Percentiles rank a stretch among this genome's conserved stretches.
These are phyloP conservation scores for Physocephala rufipes DNA, from an alignment of 2,888 invertebrate species.

Conservation along the genomic window DNA sequence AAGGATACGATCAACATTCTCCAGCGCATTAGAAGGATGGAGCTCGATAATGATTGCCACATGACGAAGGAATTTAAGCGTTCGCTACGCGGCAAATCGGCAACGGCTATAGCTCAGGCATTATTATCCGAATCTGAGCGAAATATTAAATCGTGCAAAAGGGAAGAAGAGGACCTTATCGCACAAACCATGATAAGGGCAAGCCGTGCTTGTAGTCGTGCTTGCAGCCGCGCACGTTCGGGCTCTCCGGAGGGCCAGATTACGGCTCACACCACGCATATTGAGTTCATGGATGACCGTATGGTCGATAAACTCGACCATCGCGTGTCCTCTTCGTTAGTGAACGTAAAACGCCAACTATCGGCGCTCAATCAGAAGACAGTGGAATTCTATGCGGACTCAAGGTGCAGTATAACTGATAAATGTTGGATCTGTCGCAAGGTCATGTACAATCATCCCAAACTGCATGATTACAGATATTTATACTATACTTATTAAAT, in stretches of 20 bases:
- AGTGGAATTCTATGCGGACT: constrained; percentile 64
- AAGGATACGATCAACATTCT: constrained; percentile 60
- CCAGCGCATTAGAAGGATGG: constrained; percentile 64
- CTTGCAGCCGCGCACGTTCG: constrained; percentile 53
- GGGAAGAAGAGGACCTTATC: constrained; percentile 59
- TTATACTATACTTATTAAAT: constrained; percentile 51
- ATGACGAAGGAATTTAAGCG: constrained; percentile 67
- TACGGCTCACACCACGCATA: constrained; percentile 57
- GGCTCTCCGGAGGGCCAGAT: constrained; percentile 50
- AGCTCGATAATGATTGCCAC: constrained; percentile 68
- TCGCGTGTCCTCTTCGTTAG: constrained; percentile 63
- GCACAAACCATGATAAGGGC: constrained; percentile 58
- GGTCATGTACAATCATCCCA: constrained; percentile 62
- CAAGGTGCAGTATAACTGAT: constrained; percentile 64
- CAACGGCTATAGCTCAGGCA: constrained; percentile 76
- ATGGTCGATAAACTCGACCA: constrained; percentile 64
- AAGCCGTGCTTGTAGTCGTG: constrained; percentile 58
- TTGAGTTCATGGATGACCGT: constrained; percentile 64
- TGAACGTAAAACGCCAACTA: constrained; percentile 64
- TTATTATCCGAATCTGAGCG: constrained; percentile 71
- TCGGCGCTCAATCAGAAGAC: constrained; percentile 62
- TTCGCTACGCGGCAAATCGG: constrained; percentile 77
- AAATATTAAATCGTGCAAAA: constrained; percentile 61
- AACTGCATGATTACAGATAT: constrained; percentile 60
- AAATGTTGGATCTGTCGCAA: constrained; percentile 65